Evolutionary conservation across 2,113 vertebrate genomes (phyloP), one percentile per base, ranked within the genome.

Genomic region (Anseranas semipalmata): DNA sequence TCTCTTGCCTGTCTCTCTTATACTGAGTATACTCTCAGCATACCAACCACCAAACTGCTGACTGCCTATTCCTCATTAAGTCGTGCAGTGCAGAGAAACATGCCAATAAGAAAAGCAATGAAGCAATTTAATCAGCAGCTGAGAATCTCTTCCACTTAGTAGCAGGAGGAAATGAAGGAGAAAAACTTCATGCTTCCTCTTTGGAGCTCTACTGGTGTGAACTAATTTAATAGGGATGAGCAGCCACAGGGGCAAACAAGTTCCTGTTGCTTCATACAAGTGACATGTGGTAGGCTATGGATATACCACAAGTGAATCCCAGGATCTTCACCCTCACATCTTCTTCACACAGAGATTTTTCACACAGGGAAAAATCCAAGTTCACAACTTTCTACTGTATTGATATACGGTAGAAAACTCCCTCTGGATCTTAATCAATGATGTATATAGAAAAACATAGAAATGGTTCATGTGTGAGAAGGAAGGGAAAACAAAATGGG

Each of bases 211-310:
- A 92, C 75, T 83, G 82, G 59, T 85, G 75, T 85, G 82, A 91
- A 94, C 56, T 91, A 87, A 95, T 93, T 96, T 97, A 94, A 96
- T 94, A 95, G 59, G 67, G 82, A 94, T 93, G 95, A 93, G 75
- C 85, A 88, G 82, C 71, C 85, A 88, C 82, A 76, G 95, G 85
- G 67, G 63, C 95, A 88, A 92, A 89, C 33, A 91, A 93, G 27
- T 70, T 52, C 70, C 41, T 72, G 27, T 62, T 85, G 32, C 58
- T 89, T 81, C 5, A 2, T 43, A 1, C 21, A 67, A 95, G 62
- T 94, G 94, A 88, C 78, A 62, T 74, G 66, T 79, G 85, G 78
- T 75, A 73, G 66, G 58, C 85, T 88, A 95, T 17, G 28, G 56
- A 85, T 72, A 73, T 22, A 72, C 52, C 59, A 70, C 82, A 92